Evolutionary conservation across 2,888 invertebrate species (phyloP), one percentile per base, ranked within the genome.

Genomic region (Orthosia gothica): DNA sequence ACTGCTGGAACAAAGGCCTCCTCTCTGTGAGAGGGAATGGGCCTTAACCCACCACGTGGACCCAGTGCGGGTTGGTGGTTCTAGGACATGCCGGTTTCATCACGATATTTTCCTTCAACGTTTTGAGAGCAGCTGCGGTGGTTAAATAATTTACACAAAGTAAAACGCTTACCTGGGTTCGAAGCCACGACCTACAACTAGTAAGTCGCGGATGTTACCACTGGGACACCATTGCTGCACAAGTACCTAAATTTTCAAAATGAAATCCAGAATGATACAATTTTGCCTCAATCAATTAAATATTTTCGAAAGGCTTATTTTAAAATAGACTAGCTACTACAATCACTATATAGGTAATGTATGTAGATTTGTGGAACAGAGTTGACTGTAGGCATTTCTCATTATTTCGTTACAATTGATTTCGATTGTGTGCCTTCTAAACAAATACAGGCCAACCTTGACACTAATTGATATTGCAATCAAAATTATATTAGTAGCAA

Each of bases 401-500:
- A 80, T 74, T 62, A 65, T 50, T 74, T 65, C 23, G 23, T 50
- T 61, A 65, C 74, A 73, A 73, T 65, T 63, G 13, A 67, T 68
- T 62, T 50, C 26, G 26, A 59, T 81, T 81, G 58, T 82, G 23
- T 45, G 23, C 55, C 49, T 63, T 62, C 20, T 47, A 69, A 69
- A 58, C 16, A 65, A 78, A 71, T 47, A 57, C 54, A 70, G 18
- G 23, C 50, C 66, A 71, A 54, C 79, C 74, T 79, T 73, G 74
- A 70, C 66, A 83, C 52, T 64, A 83, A 78, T 81, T 79, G 50
- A 74, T 67, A 64, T 47, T 64, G 23, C 50, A 70, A 70, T 81
- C 66, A 81, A 80, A 83, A 79, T 52, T 71, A 71, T 71, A 80
- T 70, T 68, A 79, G 63, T 54, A 50, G 23, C 9, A 54, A 55